These are phyloP conservation scores for Drosophila saltans DNA, from an alignment of 1,140 invertebrate genomes.

Conservation along the genomic window DNA sequence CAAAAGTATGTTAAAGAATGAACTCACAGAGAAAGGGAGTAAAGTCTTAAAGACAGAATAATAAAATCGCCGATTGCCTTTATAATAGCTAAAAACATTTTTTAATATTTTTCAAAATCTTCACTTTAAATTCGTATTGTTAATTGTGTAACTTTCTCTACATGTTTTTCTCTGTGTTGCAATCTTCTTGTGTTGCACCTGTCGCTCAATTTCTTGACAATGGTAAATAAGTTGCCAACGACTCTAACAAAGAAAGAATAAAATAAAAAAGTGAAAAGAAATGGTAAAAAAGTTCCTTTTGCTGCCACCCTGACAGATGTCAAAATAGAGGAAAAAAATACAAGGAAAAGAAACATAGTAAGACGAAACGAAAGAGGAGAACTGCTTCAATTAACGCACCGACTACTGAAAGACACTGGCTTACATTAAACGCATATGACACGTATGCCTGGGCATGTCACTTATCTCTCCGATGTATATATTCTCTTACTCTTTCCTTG, in stretches of 20 bases:
- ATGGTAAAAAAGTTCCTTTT: constrained; percentile 37
- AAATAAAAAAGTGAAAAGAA: not conserved
- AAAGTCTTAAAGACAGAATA: too few relatives aligned
- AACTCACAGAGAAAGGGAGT: not conserved
- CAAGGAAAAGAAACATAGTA: not conserved
- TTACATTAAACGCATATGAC: constrained; percentile 67
- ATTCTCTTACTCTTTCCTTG: not conserved
- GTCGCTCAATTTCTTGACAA: constrained; percentile 43
- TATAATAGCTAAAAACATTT: not conserved
- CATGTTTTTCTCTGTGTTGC: not conserved
- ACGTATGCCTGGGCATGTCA: constrained; percentile 36
- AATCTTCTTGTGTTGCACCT: constrained; percentile 16
- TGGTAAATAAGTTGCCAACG: constrained; percentile 57
- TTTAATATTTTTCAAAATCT: not conserved
- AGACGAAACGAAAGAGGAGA: constrained; percentile 19
- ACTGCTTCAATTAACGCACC: constrained; percentile 67
- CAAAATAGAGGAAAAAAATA: constrained; percentile 31
- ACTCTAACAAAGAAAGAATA: constrained; percentile 16
- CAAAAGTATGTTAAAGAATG: not conserved
- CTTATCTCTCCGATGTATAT: constrained; percentile 5
- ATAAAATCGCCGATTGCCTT: too few relatives aligned
- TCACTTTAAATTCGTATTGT: not conserved
- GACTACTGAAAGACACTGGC: constrained; percentile 26
- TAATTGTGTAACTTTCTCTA: not conserved
- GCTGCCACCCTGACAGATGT: constrained; percentile 58